phyloP scores from a whole-genome alignment of 1,140 invertebrate genomes.

The Pseudomyrmex gracilis region DNA sequence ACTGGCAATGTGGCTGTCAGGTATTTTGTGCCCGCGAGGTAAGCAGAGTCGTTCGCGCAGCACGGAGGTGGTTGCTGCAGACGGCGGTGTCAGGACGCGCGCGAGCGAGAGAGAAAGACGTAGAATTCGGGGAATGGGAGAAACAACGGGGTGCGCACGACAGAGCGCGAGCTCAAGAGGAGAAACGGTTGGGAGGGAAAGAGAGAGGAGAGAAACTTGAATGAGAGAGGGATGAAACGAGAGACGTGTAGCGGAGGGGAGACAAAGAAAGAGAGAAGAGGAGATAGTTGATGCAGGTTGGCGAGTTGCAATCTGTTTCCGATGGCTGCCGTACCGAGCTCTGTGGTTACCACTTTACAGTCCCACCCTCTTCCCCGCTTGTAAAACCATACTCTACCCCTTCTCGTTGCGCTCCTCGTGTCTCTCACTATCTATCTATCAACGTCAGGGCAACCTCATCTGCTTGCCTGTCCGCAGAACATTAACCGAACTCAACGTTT shows the following conservation, averaged over 20 bases:
- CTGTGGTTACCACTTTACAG: constrained; percentile 80
- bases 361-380: constrained; percentile 63
- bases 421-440: constrained; percentile 76
- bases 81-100: constrained; percentile 72
- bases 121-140: constrained; percentile 5
- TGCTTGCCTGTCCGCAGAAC: constrained; percentile 80
- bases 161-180: constrained; percentile 45
- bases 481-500: constrained; percentile 83
- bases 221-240: neutral
- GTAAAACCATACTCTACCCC: constrained; percentile 70
- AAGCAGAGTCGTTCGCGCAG: constrained; percentile 73
- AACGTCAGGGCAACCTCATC: constrained; percentile 83
- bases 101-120: constrained; percentile 58
- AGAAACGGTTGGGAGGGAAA: constrained; percentile 44
- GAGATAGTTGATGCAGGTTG: constrained; percentile 49
- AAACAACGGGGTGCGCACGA: constrained; percentile 46
- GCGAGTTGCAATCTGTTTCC: constrained; percentile 81
- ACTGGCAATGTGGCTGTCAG: constrained; percentile 76
- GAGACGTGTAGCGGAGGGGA: neutral
- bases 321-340: constrained; percentile 73
- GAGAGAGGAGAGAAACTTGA: neutral
- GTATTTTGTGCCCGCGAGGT: constrained; percentile 78
- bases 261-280: constrained; percentile 8
- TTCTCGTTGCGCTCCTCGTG: constrained; percentile 43
- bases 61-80: constrained; percentile 72